Conservation (phyloP, 2,888 invertebrate species). For the Chironomus tentans region DNA sequence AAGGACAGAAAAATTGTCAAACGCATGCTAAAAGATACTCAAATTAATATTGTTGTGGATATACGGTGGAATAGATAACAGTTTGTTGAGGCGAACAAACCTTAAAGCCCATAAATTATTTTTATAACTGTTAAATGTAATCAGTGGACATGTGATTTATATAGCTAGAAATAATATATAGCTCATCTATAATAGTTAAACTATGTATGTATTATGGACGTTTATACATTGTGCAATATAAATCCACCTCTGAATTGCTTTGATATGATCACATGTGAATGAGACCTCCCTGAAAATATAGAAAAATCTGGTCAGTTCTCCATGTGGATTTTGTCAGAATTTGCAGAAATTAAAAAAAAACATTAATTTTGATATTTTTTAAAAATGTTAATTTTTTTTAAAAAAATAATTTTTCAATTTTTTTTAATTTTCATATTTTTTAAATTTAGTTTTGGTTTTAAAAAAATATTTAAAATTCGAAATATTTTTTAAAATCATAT, state of each 20-base stretch:
- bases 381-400: too few species aligned
- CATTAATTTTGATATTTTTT: too few species aligned
- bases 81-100: background rate
- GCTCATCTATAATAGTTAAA: background rate
- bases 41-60: background rate
- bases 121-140: constrained; percentile 6
- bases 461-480: too few species aligned
- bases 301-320: too few species aligned
- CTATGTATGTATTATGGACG: too few species aligned
- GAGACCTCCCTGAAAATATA: too few species aligned
- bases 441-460: too few species aligned
- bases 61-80: background rate
- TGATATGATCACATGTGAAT: background rate
- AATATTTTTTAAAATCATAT: too few species aligned
- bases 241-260: background rate
- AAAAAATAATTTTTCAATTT: too few species aligned
- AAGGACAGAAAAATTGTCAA: background rate
- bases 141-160: background rate
- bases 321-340: too few species aligned
- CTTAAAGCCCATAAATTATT: background rate
- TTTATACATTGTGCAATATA: background rate
- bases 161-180: background rate
- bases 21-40: background rate
- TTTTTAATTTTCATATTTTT: too few species aligned
- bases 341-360: too few species aligned